Evolutionary conservation across 2,888 invertebrate species (phyloP).

Genomic region (Slavum lentiscoides): DNA sequence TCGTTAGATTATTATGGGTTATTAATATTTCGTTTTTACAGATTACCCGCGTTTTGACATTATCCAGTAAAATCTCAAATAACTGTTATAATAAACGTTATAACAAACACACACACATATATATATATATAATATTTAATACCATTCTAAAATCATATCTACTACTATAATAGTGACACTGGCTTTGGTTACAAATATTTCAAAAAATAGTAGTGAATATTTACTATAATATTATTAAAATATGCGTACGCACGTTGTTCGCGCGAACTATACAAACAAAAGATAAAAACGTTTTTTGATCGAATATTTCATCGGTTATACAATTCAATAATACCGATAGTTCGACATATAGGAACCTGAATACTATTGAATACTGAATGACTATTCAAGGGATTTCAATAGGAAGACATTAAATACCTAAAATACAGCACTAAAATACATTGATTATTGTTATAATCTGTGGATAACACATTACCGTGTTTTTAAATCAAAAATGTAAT

Average conservation of each 20-base stretch:
- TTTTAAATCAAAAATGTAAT: too few relatives aligned
- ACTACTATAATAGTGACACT: neutral
- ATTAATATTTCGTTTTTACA: too few relatives aligned
- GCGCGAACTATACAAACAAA: neutral
- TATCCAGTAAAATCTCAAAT: too few relatives aligned
- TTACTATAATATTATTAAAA: neutral
- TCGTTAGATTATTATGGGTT: too few relatives aligned
- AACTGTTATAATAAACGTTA: neutral
- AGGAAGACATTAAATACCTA: constrained; percentile 15
- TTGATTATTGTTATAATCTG: neutral
- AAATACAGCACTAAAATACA: too few relatives aligned
- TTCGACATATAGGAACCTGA: constrained; percentile 18
- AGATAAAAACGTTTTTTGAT: neutral
- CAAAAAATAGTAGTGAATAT: neutral
- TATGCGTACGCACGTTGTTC: neutral
- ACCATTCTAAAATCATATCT: neutral
- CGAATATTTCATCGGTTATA: neutral
- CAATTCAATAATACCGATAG: neutral
- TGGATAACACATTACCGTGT: neutral
- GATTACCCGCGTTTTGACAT: too few relatives aligned
- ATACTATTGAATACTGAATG: too few relatives aligned
- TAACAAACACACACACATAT: neutral
- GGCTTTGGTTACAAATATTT: neutral
- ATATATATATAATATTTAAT: neutral
- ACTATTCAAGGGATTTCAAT: neutral